phyloP scores from a whole-genome alignment of 2,113 vertebrate genomes.

The Melanostigma gelatinosum region DNA sequence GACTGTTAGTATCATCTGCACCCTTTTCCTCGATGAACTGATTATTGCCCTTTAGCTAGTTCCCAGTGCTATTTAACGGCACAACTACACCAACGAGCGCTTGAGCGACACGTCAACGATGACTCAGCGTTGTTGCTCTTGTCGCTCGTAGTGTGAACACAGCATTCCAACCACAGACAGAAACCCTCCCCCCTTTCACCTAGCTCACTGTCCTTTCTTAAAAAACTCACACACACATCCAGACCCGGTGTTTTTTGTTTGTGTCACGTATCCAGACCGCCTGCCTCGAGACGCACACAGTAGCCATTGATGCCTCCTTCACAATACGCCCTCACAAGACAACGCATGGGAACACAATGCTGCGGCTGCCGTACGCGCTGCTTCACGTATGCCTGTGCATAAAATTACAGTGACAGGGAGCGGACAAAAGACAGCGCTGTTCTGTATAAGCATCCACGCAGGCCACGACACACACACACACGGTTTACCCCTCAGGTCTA shows the following conservation, averaged over 20 bases:
- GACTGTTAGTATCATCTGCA: neutral
- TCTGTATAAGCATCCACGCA: conserved; percentile 29
- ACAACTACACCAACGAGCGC: neutral
- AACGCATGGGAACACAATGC: conserved; percentile 69
- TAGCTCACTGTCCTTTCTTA: neutral
- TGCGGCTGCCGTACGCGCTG: conserved; percentile 48
- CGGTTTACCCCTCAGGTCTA: conserved; percentile 30
- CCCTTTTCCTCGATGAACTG: neutral
- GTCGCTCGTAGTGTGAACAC: neutral
- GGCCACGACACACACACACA: conserved; percentile 19
- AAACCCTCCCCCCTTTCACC: neutral
- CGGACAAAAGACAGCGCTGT: conserved; percentile 63
- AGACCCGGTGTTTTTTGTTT: conserved; percentile 15
- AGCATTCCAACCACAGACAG: neutral
- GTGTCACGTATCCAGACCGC: conserved; percentile 22
- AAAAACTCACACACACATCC: neutral
- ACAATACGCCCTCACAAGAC: conserved; percentile 72
- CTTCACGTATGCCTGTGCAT: conserved; percentile 69
- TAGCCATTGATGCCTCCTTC: conserved; percentile 65
- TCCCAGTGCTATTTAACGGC: neutral
- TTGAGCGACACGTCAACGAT: neutral
- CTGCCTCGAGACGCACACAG: conserved; percentile 63
- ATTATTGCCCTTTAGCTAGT: neutral
- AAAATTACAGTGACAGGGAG: conserved; percentile 69
- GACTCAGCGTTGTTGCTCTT: neutral